These are phyloP conservation scores for Ophiodon elongatus DNA, from an alignment of 2,113 vertebrate species.

Conservation along the genomic window DNA sequence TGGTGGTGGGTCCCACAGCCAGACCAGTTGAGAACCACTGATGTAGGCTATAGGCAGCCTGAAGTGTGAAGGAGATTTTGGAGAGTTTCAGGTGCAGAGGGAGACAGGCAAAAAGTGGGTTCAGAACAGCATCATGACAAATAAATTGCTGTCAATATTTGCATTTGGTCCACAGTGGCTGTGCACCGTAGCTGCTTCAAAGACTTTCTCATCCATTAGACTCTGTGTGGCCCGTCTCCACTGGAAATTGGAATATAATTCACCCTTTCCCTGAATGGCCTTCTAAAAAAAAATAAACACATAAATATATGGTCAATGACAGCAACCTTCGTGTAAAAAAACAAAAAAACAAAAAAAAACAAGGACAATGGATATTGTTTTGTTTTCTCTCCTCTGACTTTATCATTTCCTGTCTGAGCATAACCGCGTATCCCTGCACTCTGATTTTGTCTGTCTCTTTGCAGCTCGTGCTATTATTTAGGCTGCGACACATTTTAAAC, in stretches of 20 bases:
- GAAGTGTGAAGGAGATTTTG: slow-evolving; percentile 34
- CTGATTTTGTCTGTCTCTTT: slow-evolving; percentile 22
- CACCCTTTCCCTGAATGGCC: slow-evolving; percentile 30
- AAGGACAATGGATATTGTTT: slow-evolving; percentile 14
- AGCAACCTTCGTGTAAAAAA: background rate
- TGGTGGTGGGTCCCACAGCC: too few relatives aligned
- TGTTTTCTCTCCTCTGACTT: slow-evolving; percentile 21
- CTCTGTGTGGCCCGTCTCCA: slow-evolving; percentile 18
- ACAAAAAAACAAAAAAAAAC: slow-evolving; percentile 1
- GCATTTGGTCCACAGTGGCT: slow-evolving; percentile 13
- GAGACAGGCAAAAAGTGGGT: slow-evolving; percentile 28
- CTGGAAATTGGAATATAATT: slow-evolving; percentile 47
- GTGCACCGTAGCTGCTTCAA: slow-evolving; percentile 19
- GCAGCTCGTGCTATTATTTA: slow-evolving; percentile 49
- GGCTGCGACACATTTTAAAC: slow-evolving; percentile 51
- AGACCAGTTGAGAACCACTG: too few relatives aligned
- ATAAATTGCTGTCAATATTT: slow-evolving; percentile 27
- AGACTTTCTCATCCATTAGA: slow-evolving; percentile 20
- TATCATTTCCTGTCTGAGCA: slow-evolving; percentile 10
- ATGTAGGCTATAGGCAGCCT: slow-evolving; percentile 25
- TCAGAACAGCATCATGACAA: slow-evolving; percentile 25
- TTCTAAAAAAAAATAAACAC: background rate
- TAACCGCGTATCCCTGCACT: background rate
- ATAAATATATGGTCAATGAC: slow-evolving; percentile 22
- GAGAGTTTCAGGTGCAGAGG: slow-evolving; percentile 19